Evolutionary conservation across 2,113 vertebrate genomes (phyloP).

Genomic region (Talpa occidentalis): DNA sequence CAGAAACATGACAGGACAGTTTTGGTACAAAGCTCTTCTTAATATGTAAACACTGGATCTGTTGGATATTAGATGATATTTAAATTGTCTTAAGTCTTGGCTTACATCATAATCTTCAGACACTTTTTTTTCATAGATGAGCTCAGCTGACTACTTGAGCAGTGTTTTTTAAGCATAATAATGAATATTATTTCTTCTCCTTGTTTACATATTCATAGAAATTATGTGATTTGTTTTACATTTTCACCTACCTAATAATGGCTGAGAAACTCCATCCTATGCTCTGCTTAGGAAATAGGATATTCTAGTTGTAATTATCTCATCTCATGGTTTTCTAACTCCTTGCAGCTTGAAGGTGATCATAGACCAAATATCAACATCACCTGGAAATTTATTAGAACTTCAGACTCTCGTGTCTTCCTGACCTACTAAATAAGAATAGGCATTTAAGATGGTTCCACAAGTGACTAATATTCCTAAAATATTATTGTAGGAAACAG

Average conservation of each 20-base stretch:
- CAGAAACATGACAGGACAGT: constrained; percentile 94
- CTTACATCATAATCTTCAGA: constrained; percentile 86
- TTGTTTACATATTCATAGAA: background rate
- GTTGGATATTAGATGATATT: constrained; percentile 89
- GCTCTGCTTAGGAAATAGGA: background rate
- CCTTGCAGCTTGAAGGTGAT: background rate
- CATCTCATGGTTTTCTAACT: background rate
- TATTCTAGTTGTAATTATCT: background rate
- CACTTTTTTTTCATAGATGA: constrained; percentile 63
- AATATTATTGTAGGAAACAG: background rate
- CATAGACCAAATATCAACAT: background rate
- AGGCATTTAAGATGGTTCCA: background rate
- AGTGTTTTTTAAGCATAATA: constrained; percentile 57
- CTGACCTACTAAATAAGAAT: background rate
- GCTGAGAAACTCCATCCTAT: background rate
- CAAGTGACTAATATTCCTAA: background rate
- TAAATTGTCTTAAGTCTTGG: constrained; percentile 86
- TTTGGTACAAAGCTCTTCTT: constrained; percentile 89
- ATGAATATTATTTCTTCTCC: background rate
- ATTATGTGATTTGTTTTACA: background rate
- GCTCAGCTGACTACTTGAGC: constrained; percentile 61
- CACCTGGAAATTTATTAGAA: background rate
- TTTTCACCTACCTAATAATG: constrained; percentile 13
- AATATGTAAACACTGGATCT: constrained; percentile 92
- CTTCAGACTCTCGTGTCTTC: background rate